These are phyloP conservation scores for Uria lomvia DNA, from an alignment of 2,113 vertebrate genomes.

Conservation along the genomic window DNA sequence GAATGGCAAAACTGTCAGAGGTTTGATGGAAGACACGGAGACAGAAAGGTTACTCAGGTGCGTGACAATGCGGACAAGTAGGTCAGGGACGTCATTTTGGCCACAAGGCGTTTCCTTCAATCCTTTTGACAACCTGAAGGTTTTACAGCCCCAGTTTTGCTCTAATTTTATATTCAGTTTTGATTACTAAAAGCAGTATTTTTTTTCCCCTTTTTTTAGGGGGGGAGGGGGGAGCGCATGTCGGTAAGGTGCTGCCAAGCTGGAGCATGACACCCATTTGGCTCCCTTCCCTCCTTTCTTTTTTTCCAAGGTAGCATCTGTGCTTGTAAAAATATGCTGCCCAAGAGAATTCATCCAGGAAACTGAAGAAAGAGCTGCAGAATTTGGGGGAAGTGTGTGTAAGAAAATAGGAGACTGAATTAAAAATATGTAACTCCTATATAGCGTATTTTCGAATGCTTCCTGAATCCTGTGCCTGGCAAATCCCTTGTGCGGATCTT, in stretches of 20 bases:
- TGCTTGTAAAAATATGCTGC: constrained; percentile 28
- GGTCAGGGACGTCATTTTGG: background rate
- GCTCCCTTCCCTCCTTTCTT: background rate
- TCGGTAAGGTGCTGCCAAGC: background rate
- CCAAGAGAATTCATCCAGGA: constrained; percentile 1
- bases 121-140: background rate
- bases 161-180: background rate
- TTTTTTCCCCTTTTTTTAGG: accelerated
- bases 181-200: background rate
- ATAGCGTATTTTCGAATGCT: background rate
- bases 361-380: constrained; percentile 34
- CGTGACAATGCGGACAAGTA: background rate
- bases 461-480: background rate
- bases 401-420: constrained; percentile 16
- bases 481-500: background rate
- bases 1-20: constrained; percentile 3
- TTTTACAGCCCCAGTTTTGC: background rate
- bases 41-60: background rate
- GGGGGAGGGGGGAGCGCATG: background rate
- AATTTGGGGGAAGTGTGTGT: background rate
- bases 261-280: background rate
- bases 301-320: constrained; percentile 22
- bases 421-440: constrained; percentile 1
- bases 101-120: background rate
- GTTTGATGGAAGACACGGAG: background rate